A percentile compares a stretch with the other conserved stretches of the same genome.
These are phyloP conservation scores for Tupaia chinensis DNA, from an alignment of 2,113 vertebrate genomes.

Conservation along the genomic window DNA sequence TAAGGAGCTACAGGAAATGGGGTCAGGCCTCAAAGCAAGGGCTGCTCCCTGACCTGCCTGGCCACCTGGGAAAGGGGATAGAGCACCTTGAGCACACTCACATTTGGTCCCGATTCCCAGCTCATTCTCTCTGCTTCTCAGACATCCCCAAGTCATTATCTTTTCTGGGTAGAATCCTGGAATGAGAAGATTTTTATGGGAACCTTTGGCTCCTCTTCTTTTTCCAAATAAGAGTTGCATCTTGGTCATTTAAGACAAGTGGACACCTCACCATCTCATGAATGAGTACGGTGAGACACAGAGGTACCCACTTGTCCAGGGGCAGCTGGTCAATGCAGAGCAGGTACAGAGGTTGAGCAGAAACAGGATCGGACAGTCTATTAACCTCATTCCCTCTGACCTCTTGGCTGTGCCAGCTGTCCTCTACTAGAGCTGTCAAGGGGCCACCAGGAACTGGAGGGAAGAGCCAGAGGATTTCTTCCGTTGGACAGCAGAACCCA, in stretches of 20 bases:
- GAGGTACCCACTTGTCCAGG: fast-evolving
- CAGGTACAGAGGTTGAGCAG: fast-evolving
- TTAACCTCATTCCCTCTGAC: fast-evolving
- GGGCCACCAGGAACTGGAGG: fast-evolving
- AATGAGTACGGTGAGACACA: fast-evolving
- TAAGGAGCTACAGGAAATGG: no score
- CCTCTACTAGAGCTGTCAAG: not conserved
- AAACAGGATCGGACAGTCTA: fast-evolving
- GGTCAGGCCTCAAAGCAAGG: no score
- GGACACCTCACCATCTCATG: not conserved
- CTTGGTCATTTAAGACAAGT: fast-evolving
- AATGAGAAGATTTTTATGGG: not conserved
- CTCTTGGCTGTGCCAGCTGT: no score
- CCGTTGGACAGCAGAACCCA: fast-evolving
- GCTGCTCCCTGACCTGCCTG: not conserved
- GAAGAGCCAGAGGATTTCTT: fast-evolving
- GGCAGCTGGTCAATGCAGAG: fast-evolving
- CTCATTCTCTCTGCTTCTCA: not conserved
- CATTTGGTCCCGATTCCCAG: fast-evolving
- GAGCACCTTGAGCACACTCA: fast-evolving
- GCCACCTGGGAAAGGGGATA: no score
- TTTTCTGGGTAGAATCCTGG: not conserved
- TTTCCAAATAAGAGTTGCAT: no score
- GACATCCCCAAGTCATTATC: fast-evolving
- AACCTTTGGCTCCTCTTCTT: not conserved